Base-by-base conservation (phyloP, 2,888 invertebrate genomes). In the Cosmia trapezina region DNA sequence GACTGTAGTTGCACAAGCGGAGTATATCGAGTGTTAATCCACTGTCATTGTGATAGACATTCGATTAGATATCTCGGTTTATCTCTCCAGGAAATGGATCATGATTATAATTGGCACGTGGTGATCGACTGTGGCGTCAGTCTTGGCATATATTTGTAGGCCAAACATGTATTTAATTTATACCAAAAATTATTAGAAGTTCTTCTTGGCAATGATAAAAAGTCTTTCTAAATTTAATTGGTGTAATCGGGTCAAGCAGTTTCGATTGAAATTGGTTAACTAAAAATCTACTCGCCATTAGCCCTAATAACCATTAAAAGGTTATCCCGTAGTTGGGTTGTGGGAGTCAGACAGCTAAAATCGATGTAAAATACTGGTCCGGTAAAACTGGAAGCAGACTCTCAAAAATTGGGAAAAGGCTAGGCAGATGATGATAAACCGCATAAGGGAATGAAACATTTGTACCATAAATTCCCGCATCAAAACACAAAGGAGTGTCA, bases 41-140 rank as follows among this genome's bases (percentile, higher is more conserved):
- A 67, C 41, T 63, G 56, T 60, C 78, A 59, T 67, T 43, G 45
- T 82, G 54, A 78, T 71, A 53, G 63, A 78, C 78, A 82, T 66
- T 59, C 63, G 47, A 82, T 79, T 67, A 72, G 63, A 56, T 78
- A 65, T 78, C 83, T 72, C 11, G 37, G 64, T 78, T 72, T 64
- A 82, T 82, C 83, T 77, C 22, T 54, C 14, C 19, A 57, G 83
- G 53, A 72, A 65, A 41, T 17, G 19, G 71, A 66, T 70, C 53
- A 53, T 28, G 63, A 64, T 70, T 70, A 66, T 71, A 53, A 77
- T 77, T 78, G 51, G 54, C 43, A 66, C n/a, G 54, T 54, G 43
- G 49, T 63, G 33, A 11, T 49, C 8, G 28, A 4, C 19, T 56
- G 4, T 28, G 7, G 12, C 12, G 28, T 57, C n/a, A 37, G 4